These are phyloP conservation scores for Suillia variegata DNA, from an alignment of 2,888 invertebrate genomes.

Conservation along the genomic window DNA sequence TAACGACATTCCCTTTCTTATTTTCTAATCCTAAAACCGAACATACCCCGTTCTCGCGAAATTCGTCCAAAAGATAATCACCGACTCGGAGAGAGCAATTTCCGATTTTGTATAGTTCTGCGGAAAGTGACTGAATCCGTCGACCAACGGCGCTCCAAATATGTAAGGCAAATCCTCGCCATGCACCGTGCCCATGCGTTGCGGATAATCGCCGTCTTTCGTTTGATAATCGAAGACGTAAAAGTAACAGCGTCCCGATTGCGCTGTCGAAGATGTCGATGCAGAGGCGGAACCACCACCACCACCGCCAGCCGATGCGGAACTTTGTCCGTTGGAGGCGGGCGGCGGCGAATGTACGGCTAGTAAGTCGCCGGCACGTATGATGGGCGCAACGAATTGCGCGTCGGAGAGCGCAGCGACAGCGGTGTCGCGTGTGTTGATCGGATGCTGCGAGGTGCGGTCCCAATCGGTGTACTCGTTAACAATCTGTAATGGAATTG, in stretches of 20 bases:
- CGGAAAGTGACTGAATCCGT: conserved; percentile 80
- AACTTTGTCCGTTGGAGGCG: conserved; percentile 26
- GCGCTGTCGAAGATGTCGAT: conserved; percentile 42
- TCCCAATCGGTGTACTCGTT: conserved; percentile 99
- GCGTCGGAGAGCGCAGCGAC: conserved; percentile 93
- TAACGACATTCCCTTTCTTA: not conserved
- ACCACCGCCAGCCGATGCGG: conserved; percentile 11
- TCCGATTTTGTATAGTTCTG: conserved; percentile 88
- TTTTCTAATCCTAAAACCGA: not conserved
- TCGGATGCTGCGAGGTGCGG: conserved; percentile 85
- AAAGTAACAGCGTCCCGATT: conserved; percentile 80
- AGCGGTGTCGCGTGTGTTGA: conserved; percentile 85
- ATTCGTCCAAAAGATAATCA: conserved; percentile 87
- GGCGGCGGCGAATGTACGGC: conserved; percentile 67
- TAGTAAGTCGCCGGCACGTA: conserved; percentile 82
- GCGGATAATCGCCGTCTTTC: conserved; percentile 85
- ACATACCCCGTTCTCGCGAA: conserved; percentile 89
- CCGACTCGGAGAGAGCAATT: conserved; percentile 82
- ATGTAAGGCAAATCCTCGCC: conserved; percentile 91
- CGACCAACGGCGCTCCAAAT: conserved; percentile 88
- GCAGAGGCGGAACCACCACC: conserved; percentile 46
- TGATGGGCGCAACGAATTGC: conserved; percentile 89
- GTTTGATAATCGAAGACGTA: conserved; percentile 93
- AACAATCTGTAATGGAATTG: conserved; percentile 64
- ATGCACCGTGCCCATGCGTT: conserved; percentile 91